These are phyloP conservation scores for Gnathonemus echidnorhynchus DNA, from an alignment of 2,113 vertebrate species.

Conservation along the genomic window DNA sequence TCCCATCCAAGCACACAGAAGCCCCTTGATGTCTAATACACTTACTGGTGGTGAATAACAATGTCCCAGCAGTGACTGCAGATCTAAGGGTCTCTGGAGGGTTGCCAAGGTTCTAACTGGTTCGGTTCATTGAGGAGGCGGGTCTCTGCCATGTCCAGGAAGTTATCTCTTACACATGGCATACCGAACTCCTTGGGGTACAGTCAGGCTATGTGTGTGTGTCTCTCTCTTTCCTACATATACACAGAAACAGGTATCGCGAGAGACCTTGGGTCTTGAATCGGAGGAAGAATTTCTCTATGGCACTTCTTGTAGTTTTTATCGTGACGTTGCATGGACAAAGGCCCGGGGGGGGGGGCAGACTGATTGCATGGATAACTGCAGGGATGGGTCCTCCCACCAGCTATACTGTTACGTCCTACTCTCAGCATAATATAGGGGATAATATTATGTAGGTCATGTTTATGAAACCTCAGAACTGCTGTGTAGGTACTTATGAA, in stretches of 20 bases:
- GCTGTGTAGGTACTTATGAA: neutral
- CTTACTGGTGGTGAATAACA: constrained; percentile 16
- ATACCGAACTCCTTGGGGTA: neutral
- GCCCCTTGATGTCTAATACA: neutral
- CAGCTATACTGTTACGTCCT: neutral
- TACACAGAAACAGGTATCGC: neutral
- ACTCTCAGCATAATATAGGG: neutral
- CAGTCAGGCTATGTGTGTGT: neutral
- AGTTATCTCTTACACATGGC: neutral
- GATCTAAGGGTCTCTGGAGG: neutral
- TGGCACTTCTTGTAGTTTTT: neutral
- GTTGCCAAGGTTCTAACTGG: constrained; percentile 2
- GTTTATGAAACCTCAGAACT: neutral
- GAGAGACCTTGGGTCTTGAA: neutral
- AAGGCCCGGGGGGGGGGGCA: neutral
- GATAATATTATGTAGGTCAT: neutral
- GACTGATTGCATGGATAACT: neutral
- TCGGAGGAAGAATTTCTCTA: neutral
- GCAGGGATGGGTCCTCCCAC: neutral
- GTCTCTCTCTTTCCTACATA: neutral
- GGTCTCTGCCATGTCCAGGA: neutral
- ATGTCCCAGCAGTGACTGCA: constrained; percentile 9
- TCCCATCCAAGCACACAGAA: neutral
- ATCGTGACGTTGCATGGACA: neutral
- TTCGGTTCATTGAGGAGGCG: neutral